Evolutionary conservation across 2,113 vertebrate genomes (phyloP), one percentile per base, ranked within the genome.

Genomic region (Gobiocypris rarus): DNA sequence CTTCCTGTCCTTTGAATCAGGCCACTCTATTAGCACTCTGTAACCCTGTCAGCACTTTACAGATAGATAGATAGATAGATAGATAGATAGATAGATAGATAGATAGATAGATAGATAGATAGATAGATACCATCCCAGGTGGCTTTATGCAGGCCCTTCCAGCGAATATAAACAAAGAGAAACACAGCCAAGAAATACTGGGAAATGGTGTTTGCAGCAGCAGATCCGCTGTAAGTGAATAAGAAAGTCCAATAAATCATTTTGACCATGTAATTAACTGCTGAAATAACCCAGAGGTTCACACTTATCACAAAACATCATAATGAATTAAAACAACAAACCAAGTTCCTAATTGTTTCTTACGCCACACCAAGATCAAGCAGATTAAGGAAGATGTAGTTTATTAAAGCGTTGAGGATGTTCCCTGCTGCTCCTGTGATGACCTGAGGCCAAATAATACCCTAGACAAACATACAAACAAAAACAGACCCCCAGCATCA

Each of bases 361-460:
- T 90, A 98, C 96, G 92, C 93, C 56, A 98, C 89, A 54, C 97
- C 96, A 83, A 98, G 91, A 70, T 96, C 86, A 89, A 98, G 92
- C 0, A 89, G 65, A 50, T 92, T 86, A 2, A 98, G 92, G 83
- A 98, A 93, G 86, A 97, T 41, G 84, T 96, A 95, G 31, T 98
- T 97, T 90, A 96, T 94, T 48, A 95, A 69, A 0, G 86, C 95
- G 1, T 98, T 99, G 86, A 97, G 80, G 87, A 97, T 4, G 84
- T 97, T 98, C 83, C 94, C 95, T 26, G 89, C 86, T 0, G 93
- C 83, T 73, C 95, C 97, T 0, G 94, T 94, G 69, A 96, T 61
- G 48, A 98, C 94, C 89, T 97, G 96, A 50, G 97, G 96, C 93
- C 96, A 91, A 14, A 97, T 95, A 75, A 98, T 96, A 1, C 93